Percentiles rank a stretch among this genome's conserved stretches.
phyloP scores from a whole-genome alignment of 2,888 invertebrate species.

The Phyllotreta cruciferae region DNA sequence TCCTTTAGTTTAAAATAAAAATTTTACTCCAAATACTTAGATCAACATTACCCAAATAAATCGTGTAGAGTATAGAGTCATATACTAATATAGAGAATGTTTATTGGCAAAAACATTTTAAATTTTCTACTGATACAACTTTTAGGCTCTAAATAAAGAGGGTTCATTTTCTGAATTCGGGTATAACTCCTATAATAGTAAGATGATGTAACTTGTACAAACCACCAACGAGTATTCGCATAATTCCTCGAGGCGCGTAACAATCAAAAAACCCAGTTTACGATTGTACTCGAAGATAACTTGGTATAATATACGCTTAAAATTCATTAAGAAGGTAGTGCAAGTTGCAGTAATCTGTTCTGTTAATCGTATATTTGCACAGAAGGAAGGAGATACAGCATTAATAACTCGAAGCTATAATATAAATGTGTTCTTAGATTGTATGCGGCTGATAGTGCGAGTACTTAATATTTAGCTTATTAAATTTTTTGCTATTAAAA shows the following conservation, averaged over 20 bases:
- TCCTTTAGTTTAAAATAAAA: too few species aligned
- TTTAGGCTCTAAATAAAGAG: too few species aligned
- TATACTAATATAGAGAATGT: too few species aligned
- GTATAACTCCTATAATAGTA: too few species aligned
- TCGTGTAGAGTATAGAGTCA: too few species aligned
- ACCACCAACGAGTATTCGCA: neutral
- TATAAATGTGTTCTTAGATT: constrained; percentile 1
- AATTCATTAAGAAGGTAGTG: constrained; percentile 23
- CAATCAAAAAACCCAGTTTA: constrained; percentile 18
- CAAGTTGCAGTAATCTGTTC: constrained; percentile 16
- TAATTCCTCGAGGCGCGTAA: constrained; percentile 6
- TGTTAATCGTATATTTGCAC: constrained; percentile 23
- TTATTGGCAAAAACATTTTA: too few species aligned
- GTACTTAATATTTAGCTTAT: constrained; percentile 5
- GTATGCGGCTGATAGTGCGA: neutral
- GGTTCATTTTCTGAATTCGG: too few species aligned
- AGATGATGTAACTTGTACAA: too few species aligned
- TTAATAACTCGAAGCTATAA: constrained; percentile 20
- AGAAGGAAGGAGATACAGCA: constrained; percentile 15
- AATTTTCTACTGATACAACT: too few species aligned
- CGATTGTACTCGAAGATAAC: constrained; percentile 18
- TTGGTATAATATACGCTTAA: constrained; percentile 12
- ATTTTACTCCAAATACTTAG: too few species aligned
- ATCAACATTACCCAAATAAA: too few species aligned
- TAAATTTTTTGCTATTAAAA: constrained; percentile 6